Evolutionary conservation across 2,888 invertebrate genomes (phyloP), one percentile per base, ranked within the genome.

Genomic region (Macrophya alboannulata): DNA sequence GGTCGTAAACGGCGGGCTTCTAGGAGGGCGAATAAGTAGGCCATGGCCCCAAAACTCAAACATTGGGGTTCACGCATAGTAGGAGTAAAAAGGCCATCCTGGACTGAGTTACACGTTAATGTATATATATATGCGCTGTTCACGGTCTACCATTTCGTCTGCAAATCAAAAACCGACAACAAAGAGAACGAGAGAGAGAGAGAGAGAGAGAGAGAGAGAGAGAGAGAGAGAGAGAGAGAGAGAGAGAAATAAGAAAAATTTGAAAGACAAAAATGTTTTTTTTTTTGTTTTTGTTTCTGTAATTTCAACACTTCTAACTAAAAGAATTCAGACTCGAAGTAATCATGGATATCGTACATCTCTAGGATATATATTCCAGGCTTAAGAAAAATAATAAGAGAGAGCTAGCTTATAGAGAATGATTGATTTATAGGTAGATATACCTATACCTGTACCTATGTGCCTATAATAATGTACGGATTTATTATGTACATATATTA

Each of bases 11-110:
- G 68, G 25, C 71, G 48, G 83, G 83, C 71, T 83, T 83, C 83
- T 83, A 83, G 45, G 21, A 83, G 83, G 83, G 83, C 83, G 83
- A 31, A 65, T 68, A 86, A 84, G 85, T 86, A 84, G 85, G 83
- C 76, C 86, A 76, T 82, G 86, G 85, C 85, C 84, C 84, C 65
- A 83, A 85, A 86, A 84, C 84, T 71, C 82, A 72, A 71, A 79
- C 79, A 84, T 85, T 76, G 68, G 85, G 62, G 71, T 81, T 79
- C 55, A 72, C 81, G 81, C 72, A n/a, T 68, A 37, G 55, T 12
- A 48, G 15, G 4, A 12, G 15, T 15, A 55, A 55, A 55, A 55
- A 55, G 31, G 25, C 65, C 65, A 68, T 68, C 65, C 65, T 55
- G 55, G 55, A 55, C 55, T 15, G 17, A 17, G 17, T 55, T 48